phyloP scores from a whole-genome alignment of 1,140 invertebrate genomes.

The Bombus consobrinus region DNA sequence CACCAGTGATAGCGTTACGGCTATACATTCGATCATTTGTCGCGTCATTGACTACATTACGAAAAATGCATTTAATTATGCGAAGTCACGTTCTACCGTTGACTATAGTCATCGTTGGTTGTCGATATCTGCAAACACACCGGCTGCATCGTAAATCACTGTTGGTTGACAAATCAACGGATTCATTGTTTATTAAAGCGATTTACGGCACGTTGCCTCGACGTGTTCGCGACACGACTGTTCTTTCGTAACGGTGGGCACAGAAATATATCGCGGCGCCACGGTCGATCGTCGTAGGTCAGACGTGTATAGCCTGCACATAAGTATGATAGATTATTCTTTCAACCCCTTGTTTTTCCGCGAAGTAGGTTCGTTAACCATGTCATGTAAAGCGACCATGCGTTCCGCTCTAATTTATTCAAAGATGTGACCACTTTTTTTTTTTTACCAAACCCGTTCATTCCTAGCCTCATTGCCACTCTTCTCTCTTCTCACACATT shows the following conservation, averaged over 20 bases:
- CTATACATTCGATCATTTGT: background rate
- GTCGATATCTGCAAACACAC: constrained; percentile 20
- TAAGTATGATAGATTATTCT: constrained; percentile 72
- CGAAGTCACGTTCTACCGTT: constrained; percentile 16
- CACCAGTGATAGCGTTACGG: background rate
- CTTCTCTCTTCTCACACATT: too few relatives aligned
- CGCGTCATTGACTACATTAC: background rate
- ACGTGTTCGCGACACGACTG: constrained; percentile 7
- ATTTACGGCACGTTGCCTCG: constrained; percentile 32
- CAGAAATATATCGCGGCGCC: constrained; percentile 9
- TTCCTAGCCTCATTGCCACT: constrained; percentile 30
- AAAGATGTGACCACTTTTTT: constrained; percentile 26
- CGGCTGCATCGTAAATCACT: constrained; percentile 7
- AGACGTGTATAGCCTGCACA: constrained; percentile 27
- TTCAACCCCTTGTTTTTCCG: constrained; percentile 64
- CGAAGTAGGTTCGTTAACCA: constrained; percentile 58
- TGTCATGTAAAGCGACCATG: constrained; percentile 36
- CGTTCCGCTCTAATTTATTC: constrained; percentile 52
- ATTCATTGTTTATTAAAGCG: constrained; percentile 46
- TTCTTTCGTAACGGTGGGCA: background rate
- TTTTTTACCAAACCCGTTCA: background rate
- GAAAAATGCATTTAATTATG: constrained; percentile 41
- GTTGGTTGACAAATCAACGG: constrained; percentile 8
- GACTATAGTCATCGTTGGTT: background rate
- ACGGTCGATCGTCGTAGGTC: constrained; percentile 32